A percentile compares a stretch with the other conserved stretches of the same genome.
These are phyloP conservation scores for Stenolophus ochropezus DNA, from an alignment of 2,888 invertebrate species.

Conservation along the genomic window DNA sequence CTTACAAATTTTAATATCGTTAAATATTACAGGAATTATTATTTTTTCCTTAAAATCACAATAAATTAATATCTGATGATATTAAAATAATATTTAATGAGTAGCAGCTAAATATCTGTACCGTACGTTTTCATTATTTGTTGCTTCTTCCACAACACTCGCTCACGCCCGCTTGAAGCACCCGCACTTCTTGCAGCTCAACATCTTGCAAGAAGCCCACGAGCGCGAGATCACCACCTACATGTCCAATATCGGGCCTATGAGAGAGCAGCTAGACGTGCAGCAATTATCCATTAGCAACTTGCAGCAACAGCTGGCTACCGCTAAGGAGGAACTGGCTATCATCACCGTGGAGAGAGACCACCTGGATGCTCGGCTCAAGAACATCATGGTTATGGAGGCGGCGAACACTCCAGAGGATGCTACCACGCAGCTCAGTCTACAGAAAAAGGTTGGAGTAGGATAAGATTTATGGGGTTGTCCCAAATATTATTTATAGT, in stretches of 20 bases:
- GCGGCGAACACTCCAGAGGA: constrained; percentile 56
- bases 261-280: constrained; percentile 78
- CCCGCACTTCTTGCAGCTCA: constrained; percentile 76
- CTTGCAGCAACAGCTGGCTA: constrained; percentile 70
- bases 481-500: too few relatives aligned
- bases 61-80: too few relatives aligned
- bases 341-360: constrained; percentile 76
- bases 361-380: constrained; percentile 74
- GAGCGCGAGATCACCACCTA: constrained; percentile 83
- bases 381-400: constrained; percentile 64
- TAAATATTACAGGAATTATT: too few relatives aligned
- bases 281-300: constrained; percentile 76
- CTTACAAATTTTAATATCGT: too few relatives aligned
- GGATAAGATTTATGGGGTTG: background rate
- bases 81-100: too few relatives aligned
- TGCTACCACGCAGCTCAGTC: constrained; percentile 50
- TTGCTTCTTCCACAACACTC: background rate
- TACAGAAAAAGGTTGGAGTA: constrained; percentile 68
- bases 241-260: constrained; percentile 77
- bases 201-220: constrained; percentile 83
- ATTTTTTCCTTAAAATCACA: too few relatives aligned
- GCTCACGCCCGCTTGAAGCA: background rate
- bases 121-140: background rate
- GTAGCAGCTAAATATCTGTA: too few relatives aligned
- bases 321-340: constrained; percentile 74